Base-by-base conservation (phyloP, 2,797 vertebrate species). In the Zenarchopterus dispar region DNA sequence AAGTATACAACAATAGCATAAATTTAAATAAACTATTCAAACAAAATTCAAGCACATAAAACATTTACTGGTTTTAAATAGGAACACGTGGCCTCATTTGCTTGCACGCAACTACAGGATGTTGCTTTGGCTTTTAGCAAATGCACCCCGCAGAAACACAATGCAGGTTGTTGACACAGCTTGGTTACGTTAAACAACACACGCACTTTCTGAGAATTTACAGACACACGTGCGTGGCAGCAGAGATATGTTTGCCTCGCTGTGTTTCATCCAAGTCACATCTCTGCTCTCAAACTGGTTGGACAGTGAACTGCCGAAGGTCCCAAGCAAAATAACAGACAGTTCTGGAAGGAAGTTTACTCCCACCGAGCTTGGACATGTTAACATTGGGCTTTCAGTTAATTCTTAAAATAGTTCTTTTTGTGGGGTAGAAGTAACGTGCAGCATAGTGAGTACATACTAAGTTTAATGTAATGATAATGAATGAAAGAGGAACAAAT, bases 121-220 rank as follows among this genome's bases (percentile, higher is more conserved):
- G 23, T 36, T n/a, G 11, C 70, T 55, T 64, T 53, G 36, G 1
- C 51, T 41, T 41, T 33, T 1, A 18, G 62, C 15, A 3, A 17
- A 33, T 62, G 56, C 21, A 22, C 60, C 77, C 78, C 55, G 57
- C 63, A 19, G 84, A 0, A 48, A 73, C 0, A 46, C 63, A 41
- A 49, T 24, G 46, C 56, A 7, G 62, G 13, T 57, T 84, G 80
- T 85, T 85, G 82, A 88, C 78, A 75, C 88, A 88, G 85, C 84
- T 88, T 80, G 75, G 57, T 59, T 58, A 31, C 55, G 67, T 73
- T 48, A 77, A 83, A 76, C 65, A 78, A 64, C 61, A 56, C 67
- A 66, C 50, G 65, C 15, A 13, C 6, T n/a, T 81, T 83, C 71
- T 73, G 59, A 56, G 75, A 82, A 75, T 59, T 67, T 13, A 16